A percentile compares a stretch with the other conserved stretches of the same genome.
Evolutionary conservation across 2,797 vertebrate genomes (phyloP).

Genomic region (Enteromius unitaeniatus): DNA sequence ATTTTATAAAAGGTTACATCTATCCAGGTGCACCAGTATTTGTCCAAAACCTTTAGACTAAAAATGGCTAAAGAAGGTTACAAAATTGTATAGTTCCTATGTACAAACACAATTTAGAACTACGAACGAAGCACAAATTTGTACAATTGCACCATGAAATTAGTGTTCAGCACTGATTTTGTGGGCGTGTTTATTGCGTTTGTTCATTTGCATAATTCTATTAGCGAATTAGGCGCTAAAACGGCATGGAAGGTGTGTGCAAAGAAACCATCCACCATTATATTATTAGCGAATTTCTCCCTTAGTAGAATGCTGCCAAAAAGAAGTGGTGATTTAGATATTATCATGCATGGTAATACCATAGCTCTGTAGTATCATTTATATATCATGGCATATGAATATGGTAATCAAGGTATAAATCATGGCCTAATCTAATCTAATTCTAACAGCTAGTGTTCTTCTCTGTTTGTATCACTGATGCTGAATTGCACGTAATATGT

Average conservation of each 20-base stretch:
- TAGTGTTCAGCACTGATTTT: not conserved
- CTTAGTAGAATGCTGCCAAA: not conserved
- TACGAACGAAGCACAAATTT: not conserved
- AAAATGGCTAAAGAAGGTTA: not conserved
- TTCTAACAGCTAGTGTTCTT: not conserved
- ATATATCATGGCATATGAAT: not conserved
- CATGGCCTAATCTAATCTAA: not conserved
- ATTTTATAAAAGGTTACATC: not conserved
- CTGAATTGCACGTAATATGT: not conserved
- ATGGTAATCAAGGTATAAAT: not conserved
- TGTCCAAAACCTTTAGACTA: not conserved
- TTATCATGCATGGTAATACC: not conserved
- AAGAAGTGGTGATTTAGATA: not conserved
- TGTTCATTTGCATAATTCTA: slow-evolving; percentile 1
- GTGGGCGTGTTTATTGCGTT: not conserved
- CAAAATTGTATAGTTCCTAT: not conserved
- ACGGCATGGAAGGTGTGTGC: not conserved
- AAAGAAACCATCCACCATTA: not conserved
- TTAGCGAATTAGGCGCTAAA: not conserved
- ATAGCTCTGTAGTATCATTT: not conserved
- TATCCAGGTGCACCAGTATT: not conserved
- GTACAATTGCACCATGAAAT: not conserved
- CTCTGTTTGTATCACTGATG: not conserved
- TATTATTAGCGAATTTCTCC: not conserved
- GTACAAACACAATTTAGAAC: not conserved